Evolutionary conservation across 2,797 vertebrate species (phyloP).

Genomic region (Molossus molossus): DNA sequence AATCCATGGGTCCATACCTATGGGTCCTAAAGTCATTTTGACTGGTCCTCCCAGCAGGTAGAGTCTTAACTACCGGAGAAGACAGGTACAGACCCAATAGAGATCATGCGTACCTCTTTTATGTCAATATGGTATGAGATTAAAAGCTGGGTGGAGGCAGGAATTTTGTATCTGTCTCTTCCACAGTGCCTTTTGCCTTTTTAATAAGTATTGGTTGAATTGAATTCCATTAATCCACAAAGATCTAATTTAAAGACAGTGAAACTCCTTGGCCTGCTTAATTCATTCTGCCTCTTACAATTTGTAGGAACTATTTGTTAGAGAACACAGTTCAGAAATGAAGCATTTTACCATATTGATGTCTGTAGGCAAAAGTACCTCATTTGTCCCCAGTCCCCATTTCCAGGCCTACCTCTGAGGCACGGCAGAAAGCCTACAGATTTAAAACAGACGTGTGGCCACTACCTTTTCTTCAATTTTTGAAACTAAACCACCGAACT

Average conservation of each 20-base stretch:
- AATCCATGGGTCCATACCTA: background rate
- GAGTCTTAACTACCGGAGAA: background rate
- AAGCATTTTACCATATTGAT: slow-evolving; percentile 37
- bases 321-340: slow-evolving; percentile 15
- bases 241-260: slow-evolving; percentile 71
- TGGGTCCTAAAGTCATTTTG: background rate
- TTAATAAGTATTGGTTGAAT: slow-evolving; percentile 53
- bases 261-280: slow-evolving; percentile 39
- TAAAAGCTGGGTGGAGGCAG: slow-evolving; percentile 45
- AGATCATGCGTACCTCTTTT: background rate
- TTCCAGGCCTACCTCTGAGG: background rate
- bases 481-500: background rate
- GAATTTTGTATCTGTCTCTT: slow-evolving; percentile 65
- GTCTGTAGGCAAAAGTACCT: slow-evolving; percentile 11
- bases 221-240: slow-evolving; percentile 73
- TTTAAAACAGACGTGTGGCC: background rate
- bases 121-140: background rate
- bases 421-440: background rate
- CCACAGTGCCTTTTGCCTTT: slow-evolving; percentile 16
- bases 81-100: background rate
- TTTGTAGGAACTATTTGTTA: slow-evolving; percentile 30
- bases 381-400: background rate
- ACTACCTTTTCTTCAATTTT: background rate
- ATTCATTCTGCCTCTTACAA: slow-evolving; percentile 32
- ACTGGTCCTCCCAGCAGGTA: background rate